Evolutionary conservation across 2,888 invertebrate genomes (phyloP), one percentile per base, ranked within the genome.

Genomic region (Habroteleia sp.): DNA sequence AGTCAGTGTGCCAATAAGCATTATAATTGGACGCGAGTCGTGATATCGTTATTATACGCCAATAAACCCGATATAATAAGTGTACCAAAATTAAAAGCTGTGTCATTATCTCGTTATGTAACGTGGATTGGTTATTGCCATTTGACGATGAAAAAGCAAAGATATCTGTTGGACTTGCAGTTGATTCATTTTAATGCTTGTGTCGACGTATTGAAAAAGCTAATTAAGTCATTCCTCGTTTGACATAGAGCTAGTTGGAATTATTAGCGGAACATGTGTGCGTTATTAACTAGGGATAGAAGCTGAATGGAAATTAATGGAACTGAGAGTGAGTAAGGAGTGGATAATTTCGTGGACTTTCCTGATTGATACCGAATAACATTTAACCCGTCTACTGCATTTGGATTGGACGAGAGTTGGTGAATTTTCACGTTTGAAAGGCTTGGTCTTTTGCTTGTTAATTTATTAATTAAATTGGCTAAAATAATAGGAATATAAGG

Each of bases 21-120:
- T 72, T 63, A 72, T 72, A 72, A 72, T 72, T 72, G 63, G 48
- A 54, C 35, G 54, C 46, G 46, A 71, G 46, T 46, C 71, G 62
- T 62, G 46, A 72, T 63, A 50, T 72, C 72, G 58, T 72, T 63
- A 72, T 72, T 71, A 62, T 54, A 52, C 39, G 62, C 37, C 69
- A 71, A 62, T 71, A 62, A 62, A 54, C 62, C 25, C 54, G 35
- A 71, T 54, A n/a, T n/a, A n/a, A 62, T 54, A 39, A 71, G 71
- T 62, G 54, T 71, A 37, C 52, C 16, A 10, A 63, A 71, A 71
- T 56, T 71, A 46, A 71, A 60, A 56, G 41, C 41, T 23, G 27
- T 13, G 8, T 48, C 44, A 54, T 54, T 54, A 39, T 52, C 16
- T 16, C 16, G 42, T 72, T 62, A 41, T 42, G 48, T 46, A 72